These are phyloP conservation scores for Calephelis virginiensis DNA, from an alignment of 1,140 invertebrate species.

Conservation along the genomic window DNA sequence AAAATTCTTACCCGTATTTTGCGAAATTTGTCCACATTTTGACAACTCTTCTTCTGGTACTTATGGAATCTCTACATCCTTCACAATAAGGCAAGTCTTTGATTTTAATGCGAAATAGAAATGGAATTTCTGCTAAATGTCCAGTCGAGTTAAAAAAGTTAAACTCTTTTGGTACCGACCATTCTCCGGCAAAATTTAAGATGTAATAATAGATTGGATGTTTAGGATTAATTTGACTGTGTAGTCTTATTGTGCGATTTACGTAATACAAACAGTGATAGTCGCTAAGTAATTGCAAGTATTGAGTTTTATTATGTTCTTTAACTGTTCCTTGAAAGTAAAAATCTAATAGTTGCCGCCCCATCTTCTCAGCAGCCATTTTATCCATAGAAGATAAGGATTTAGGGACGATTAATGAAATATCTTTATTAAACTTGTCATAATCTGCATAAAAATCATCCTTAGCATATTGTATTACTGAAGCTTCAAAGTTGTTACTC, in stretches of 20 bases:
- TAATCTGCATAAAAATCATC: slow-evolving; percentile 48
- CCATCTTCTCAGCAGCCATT: slow-evolving; percentile 43
- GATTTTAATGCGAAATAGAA: slow-evolving; percentile 51
- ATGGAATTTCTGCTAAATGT: slow-evolving; percentile 54
- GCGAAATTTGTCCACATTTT: slow-evolving; percentile 75
- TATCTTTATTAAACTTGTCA: slow-evolving; percentile 54
- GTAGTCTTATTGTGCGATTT: slow-evolving; percentile 54
- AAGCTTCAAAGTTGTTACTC: slow-evolving; percentile 52
- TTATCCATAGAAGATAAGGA: slow-evolving; percentile 39
- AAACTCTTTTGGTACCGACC: slow-evolving; percentile 47
- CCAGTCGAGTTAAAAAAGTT: slow-evolving; percentile 50
- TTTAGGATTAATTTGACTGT: slow-evolving; percentile 45
- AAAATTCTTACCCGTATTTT: slow-evolving; percentile 55
- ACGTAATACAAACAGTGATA: slow-evolving; percentile 62
- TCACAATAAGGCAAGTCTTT: slow-evolving; percentile 36
- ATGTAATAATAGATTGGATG: slow-evolving; percentile 62
- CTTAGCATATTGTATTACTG: slow-evolving; percentile 43
- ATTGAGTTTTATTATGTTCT: slow-evolving; percentile 50
- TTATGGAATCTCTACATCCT: slow-evolving; percentile 56
- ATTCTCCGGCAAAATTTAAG: slow-evolving; percentile 55
- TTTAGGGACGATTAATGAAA: slow-evolving; percentile 51
- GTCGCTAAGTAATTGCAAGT: slow-evolving; percentile 59
- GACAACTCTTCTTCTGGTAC: slow-evolving; percentile 49
- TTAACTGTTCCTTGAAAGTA: slow-evolving; percentile 49
- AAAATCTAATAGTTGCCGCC: slow-evolving; percentile 54